These are phyloP conservation scores for sheep (Ovis aries) DNA, from an alignment of 2,113 vertebrate species.

Conservation along the genomic window DNA sequence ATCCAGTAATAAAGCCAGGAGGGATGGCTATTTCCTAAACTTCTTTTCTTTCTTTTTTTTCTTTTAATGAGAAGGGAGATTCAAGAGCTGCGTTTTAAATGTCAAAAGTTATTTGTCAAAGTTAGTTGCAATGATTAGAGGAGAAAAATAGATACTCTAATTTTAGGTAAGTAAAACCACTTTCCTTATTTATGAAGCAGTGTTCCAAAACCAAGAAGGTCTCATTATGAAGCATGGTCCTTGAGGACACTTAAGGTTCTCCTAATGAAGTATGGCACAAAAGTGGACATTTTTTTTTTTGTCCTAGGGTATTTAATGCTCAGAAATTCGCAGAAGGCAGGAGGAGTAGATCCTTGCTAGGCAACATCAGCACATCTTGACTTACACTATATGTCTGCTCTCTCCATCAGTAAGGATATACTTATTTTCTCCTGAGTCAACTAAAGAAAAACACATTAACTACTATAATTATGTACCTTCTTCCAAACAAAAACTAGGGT, in stretches of 20 bases:
- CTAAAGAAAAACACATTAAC: not conserved
- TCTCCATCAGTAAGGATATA: not conserved
- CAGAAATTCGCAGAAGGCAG: not conserved
- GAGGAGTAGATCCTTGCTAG: not conserved
- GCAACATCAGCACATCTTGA: not conserved
- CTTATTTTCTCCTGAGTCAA: not conserved
- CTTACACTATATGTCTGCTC: not conserved
- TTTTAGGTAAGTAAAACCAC: not conserved
- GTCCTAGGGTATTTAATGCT: not conserved
- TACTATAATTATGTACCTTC: not conserved
- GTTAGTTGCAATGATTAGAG: not conserved
- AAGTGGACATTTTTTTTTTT: not conserved
- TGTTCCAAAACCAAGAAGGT: not conserved
- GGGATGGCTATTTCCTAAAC: not conserved
- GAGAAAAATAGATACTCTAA: not conserved
- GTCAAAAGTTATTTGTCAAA: conserved; percentile 39
- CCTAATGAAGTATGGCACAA: not conserved
- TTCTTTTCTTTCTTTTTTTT: not conserved
- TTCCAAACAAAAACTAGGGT: not conserved
- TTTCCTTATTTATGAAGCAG: not conserved
- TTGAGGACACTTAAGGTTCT: not conserved
- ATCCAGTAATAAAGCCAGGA: not conserved
- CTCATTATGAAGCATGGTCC: not conserved
- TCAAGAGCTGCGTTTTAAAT: conserved; percentile 12
- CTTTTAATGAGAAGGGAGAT: conserved; percentile 37